Conservation (phyloP, 2,888 invertebrate species). For the Ischnus inquisitorius region DNA sequence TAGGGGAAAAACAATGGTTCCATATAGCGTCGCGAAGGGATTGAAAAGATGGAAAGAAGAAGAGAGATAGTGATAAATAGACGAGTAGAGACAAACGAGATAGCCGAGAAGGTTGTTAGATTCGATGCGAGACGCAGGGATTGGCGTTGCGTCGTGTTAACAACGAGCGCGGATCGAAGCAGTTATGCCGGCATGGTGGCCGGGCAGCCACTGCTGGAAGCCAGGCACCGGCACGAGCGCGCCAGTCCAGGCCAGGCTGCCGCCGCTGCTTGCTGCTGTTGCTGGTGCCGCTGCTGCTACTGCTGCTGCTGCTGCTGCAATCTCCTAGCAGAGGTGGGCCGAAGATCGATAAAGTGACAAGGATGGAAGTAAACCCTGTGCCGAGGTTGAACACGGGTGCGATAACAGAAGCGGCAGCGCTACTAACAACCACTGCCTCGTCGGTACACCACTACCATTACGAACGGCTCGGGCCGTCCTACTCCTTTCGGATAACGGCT, state of each 20-base stretch:
- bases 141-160: conserved; percentile 7
- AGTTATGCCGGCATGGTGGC: conserved; percentile 84
- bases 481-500: background rate
- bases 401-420: conserved; percentile 53
- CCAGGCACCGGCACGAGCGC: conserved; percentile 76
- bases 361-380: conserved; percentile 48
- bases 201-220: conserved; percentile 83
- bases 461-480: background rate
- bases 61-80: background rate
- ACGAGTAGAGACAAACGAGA: background rate
- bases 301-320: conserved; percentile 69
- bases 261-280: conserved; percentile 58
- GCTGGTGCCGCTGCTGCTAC: conserved; percentile 65
- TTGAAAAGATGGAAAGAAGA: background rate
- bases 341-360: conserved; percentile 81
- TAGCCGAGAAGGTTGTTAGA: background rate
- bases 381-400: conserved; percentile 63
- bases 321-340: conserved; percentile 73
- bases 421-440: conserved; percentile 27
- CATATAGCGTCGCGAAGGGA: background rate
- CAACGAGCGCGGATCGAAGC: conserved; percentile 74
- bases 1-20: background rate
- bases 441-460: background rate
- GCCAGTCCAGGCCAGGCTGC: conserved; percentile 75
- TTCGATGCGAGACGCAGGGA: background rate